phyloP scores from a whole-genome alignment of 2,888 invertebrate genomes.

The Sipha maydis region DNA sequence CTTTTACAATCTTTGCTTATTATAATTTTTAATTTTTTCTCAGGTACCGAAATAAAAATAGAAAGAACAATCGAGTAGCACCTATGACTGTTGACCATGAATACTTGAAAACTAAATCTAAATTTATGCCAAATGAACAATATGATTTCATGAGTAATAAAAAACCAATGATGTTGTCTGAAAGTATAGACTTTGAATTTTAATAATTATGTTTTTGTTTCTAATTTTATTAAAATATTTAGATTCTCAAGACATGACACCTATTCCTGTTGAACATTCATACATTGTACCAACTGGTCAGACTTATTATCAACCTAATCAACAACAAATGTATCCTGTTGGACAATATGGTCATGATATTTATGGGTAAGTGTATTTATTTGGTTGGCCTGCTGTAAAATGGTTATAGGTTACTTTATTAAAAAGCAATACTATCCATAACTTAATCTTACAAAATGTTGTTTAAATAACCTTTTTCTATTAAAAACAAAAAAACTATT shows the following conservation, averaged over 20 bases:
- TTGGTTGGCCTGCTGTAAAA: too few relatives aligned
- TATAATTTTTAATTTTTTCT: slow-evolving; percentile 61
- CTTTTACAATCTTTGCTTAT: not conserved
- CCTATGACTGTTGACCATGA: slow-evolving; percentile 43
- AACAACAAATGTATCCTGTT: slow-evolving; percentile 53
- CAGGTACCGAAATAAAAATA: slow-evolving; percentile 75
- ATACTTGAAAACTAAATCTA: slow-evolving; percentile 43
- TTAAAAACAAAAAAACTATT: too few relatives aligned
- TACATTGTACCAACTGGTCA: slow-evolving; percentile 56
- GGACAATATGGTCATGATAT: slow-evolving; percentile 56
- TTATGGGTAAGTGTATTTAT: slow-evolving; percentile 31
- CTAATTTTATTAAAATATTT: not conserved
- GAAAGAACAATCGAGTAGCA: slow-evolving; percentile 69
- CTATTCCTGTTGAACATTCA: slow-evolving; percentile 58
- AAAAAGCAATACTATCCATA: too few relatives aligned
- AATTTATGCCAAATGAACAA: slow-evolving; percentile 57
- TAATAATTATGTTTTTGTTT: slow-evolving; percentile 16
- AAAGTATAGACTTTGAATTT: slow-evolving; percentile 21
- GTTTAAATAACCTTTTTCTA: too few relatives aligned
- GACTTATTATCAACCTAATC: slow-evolving; percentile 44
- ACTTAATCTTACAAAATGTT: too few relatives aligned
- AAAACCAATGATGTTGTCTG: slow-evolving; percentile 47
- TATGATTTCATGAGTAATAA: slow-evolving; percentile 50
- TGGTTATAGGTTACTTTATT: too few relatives aligned
- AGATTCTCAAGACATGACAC: slow-evolving; percentile 35